A percentile compares a stretch with the other conserved stretches of the same genome.
Evolutionary conservation across 2,113 vertebrate genomes (phyloP).

Genomic region (Scalopus aquaticus): DNA sequence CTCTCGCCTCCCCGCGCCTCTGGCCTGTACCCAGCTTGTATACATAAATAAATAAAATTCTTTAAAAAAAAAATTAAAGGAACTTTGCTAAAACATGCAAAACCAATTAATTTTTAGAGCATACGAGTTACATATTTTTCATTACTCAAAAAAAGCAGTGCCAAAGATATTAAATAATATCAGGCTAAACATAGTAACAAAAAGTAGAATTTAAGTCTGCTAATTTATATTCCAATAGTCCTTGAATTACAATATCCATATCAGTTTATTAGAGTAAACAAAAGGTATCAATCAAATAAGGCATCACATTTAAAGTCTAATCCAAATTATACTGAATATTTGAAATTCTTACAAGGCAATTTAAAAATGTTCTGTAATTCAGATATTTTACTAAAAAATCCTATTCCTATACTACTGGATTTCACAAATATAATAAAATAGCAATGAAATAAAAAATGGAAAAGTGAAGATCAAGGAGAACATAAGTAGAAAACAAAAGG

Average conservation of each 20-base stretch:
- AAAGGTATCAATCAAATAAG: not conserved
- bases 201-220: not conserved
- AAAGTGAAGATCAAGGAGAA: not conserved
- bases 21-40: no score
- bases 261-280: not conserved
- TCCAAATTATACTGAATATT: not conserved
- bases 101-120: not conserved
- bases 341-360: not conserved
- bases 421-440: not conserved
- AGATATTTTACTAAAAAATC: not conserved
- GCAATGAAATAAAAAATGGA: not conserved
- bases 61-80: conserved; percentile 33
- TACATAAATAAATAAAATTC: no score
- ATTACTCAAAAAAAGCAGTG: not conserved
- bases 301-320: not conserved
- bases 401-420: not conserved
- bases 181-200: not conserved
- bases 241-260: not conserved
- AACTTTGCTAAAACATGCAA: not conserved
- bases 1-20: no score
- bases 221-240: not conserved
- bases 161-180: not conserved
- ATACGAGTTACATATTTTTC: not conserved
- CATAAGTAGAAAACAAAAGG: not conserved
- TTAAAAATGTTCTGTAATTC: not conserved